These are phyloP conservation scores for Bambusicola thoracicus DNA, from an alignment of 2,113 vertebrate genomes.

Conservation along the genomic window DNA sequence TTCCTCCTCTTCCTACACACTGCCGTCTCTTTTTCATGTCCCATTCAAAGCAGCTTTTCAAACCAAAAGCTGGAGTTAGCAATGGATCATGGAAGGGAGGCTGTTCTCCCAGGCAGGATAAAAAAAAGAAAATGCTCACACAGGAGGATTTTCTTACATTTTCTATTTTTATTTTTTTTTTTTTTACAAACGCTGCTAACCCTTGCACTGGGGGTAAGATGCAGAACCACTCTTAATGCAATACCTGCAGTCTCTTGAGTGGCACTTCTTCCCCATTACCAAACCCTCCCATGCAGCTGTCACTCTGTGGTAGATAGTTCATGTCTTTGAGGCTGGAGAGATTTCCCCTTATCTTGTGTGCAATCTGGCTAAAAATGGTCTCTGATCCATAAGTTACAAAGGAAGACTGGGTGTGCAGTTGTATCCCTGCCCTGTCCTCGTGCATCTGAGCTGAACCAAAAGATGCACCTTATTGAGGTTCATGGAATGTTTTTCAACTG, in stretches of 20 bases:
- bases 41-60: conserved; percentile 67
- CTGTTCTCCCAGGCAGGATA: background rate
- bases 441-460: background rate
- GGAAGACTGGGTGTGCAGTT: background rate
- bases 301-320: background rate
- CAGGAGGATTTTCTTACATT: background rate
- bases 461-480: background rate
- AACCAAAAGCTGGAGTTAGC: conserved; percentile 29
- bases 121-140: conserved; percentile 2
- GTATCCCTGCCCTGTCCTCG: background rate
- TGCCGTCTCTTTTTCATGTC: conserved; percentile 50
- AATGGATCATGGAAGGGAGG: conserved; percentile 2
- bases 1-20: conserved; percentile 65
- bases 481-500: background rate
- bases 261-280: background rate
- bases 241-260: background rate
- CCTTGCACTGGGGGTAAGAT: background rate
- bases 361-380: background rate
- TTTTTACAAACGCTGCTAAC: background rate
- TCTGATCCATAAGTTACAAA: background rate
- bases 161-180: no score
- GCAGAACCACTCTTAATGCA: background rate
- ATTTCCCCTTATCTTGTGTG: background rate
- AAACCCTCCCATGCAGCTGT: background rate
- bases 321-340: background rate